These are phyloP conservation scores for Hydrotaea cyrtoneurina DNA, from an alignment of 2,888 invertebrate genomes.

Conservation along the genomic window DNA sequence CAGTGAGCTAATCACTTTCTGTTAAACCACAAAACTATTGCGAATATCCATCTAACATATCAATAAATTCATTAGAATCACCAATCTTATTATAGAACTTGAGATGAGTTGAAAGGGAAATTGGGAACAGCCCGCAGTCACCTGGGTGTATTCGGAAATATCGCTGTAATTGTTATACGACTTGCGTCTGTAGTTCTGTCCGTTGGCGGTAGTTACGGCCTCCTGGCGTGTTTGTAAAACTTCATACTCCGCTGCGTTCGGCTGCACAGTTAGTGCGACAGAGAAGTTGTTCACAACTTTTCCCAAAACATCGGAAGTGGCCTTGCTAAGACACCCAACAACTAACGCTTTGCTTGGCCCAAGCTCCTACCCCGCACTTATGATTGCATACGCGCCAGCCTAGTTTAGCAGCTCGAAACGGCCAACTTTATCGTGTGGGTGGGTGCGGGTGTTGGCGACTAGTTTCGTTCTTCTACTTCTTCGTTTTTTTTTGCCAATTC, in stretches of 20 bases:
- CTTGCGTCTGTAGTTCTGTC: neutral
- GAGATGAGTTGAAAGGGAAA: no score
- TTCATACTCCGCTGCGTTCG: slow-evolving; percentile 39
- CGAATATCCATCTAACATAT: no score
- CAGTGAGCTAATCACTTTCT: no score
- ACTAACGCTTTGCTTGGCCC: slow-evolving; percentile 10
- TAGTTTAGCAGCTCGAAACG: neutral
- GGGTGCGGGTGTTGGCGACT: neutral
- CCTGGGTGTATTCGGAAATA: no score
- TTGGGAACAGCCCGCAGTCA: no score
- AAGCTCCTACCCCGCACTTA: neutral
- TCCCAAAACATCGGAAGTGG: slow-evolving; percentile 58
- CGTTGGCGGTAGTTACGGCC: slow-evolving; percentile 33
- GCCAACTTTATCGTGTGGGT: slow-evolving; percentile 11
- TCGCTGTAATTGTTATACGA: neutral
- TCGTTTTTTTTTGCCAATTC: neutral
- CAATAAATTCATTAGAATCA: no score
- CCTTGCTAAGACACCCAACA: slow-evolving; percentile 54
- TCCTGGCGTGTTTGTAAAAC: slow-evolving; percentile 47
- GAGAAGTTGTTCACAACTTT: slow-evolving; percentile 61
- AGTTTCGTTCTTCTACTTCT: neutral
- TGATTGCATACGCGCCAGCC: neutral
- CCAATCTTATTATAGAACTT: no score
- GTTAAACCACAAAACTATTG: no score
- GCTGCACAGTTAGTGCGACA: slow-evolving; percentile 31